These are phyloP conservation scores for Irena cyanogastra DNA, from an alignment of 2,113 vertebrate species.

Conservation along the genomic window DNA sequence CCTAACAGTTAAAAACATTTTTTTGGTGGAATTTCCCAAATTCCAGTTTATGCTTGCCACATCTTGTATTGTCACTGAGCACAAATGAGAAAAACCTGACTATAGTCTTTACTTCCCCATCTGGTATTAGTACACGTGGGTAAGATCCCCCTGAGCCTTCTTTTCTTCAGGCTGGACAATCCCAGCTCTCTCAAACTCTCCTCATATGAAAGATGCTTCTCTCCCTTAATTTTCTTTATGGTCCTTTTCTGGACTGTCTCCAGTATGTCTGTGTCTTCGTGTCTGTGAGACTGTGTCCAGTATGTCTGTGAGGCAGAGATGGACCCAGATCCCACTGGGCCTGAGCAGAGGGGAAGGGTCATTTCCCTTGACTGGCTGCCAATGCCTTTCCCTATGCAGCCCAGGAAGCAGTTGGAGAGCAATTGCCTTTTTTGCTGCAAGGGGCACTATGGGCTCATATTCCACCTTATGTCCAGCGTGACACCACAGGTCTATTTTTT, in stretches of 20 bases:
- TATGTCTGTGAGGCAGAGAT: not conserved
- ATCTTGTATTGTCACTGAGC: not conserved
- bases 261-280: not conserved
- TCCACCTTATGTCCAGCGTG: not conserved
- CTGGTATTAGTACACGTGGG: not conserved
- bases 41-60: not conserved
- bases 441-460: not conserved
- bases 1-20: not conserved
- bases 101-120: not conserved
- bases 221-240: not conserved
- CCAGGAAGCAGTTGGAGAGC: not conserved
- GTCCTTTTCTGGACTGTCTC: not conserved
- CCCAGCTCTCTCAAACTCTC: not conserved
- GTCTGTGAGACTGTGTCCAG: too few relatives aligned
- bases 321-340: too few relatives aligned
- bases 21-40: not conserved
- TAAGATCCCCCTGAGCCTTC: not conserved
- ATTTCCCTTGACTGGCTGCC: not conserved
- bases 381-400: not conserved
- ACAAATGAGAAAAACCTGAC: not conserved
- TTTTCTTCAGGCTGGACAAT: not conserved
- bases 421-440: not conserved
- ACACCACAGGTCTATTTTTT: accelerated
- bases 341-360: not conserved
- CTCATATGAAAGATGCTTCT: not conserved